phyloP scores from a whole-genome alignment of 2,888 invertebrate genomes.

The Thymelicus acteon region DNA sequence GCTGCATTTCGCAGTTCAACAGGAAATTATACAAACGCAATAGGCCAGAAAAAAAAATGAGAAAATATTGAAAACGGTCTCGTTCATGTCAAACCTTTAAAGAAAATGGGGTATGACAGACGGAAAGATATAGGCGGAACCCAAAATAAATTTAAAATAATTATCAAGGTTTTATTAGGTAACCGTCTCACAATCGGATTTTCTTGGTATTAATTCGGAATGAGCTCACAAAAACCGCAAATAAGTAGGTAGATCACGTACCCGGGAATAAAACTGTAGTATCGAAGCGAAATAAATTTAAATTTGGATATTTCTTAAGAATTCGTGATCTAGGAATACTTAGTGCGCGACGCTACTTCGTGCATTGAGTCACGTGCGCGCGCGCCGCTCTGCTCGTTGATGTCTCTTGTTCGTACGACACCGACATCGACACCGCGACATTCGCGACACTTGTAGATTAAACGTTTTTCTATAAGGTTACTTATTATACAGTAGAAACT shows the following conservation, averaged over 20 bases:
- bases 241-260: constrained; percentile 19
- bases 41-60: too few species aligned
- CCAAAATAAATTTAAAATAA: too few species aligned
- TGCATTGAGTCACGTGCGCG: constrained; percentile 47
- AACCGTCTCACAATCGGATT: not conserved
- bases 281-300: constrained; percentile 19
- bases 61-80: too few species aligned
- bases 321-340: constrained; percentile 28
- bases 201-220: too few species aligned
- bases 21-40: too few species aligned
- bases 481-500: too few species aligned
- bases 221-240: not conserved
- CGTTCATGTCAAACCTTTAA: too few species aligned
- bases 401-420: constrained; percentile 58
- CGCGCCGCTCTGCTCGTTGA: constrained; percentile 57
- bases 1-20: too few species aligned
- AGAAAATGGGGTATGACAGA: too few species aligned
- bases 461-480: too few species aligned
- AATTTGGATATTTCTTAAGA: constrained; percentile 31
- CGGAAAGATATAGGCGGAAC: too few species aligned
- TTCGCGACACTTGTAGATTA: constrained; percentile 10
- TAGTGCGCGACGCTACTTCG: constrained; percentile 25
- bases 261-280: constrained; percentile 19
- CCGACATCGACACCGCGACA: too few species aligned
- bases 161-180: not conserved